Evolutionary conservation across 2,113 vertebrate species (phyloP).

Genomic region (Nothobranchius kuhntae): DNA sequence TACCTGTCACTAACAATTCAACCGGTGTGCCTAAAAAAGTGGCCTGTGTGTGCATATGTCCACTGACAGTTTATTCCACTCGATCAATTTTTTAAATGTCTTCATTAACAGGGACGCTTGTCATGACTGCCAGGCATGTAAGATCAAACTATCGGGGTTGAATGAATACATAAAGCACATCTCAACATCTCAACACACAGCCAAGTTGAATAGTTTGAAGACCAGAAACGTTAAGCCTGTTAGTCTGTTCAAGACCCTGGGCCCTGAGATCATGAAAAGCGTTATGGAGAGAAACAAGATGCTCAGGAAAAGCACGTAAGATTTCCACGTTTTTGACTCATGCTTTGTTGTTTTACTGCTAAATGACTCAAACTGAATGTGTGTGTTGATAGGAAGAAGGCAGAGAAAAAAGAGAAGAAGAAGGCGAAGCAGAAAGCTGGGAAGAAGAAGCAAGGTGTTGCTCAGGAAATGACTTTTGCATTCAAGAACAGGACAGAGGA

Average conservation of each 20-base stretch:
- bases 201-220: slow-evolving; percentile 73
- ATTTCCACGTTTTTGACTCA: neutral
- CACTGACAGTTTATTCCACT: no score
- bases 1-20: slow-evolving; percentile 1
- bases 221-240: slow-evolving; percentile 66
- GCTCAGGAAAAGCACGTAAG: slow-evolving; percentile 2
- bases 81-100: neutral
- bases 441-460: neutral
- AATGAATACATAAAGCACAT: slow-evolving; percentile 86
- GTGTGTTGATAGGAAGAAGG: slow-evolving; percentile 38
- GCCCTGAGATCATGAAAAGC: fast-evolving
- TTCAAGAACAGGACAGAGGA: neutral
- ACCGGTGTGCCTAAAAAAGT: no score
- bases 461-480: neutral
- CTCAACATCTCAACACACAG: slow-evolving; percentile 83
- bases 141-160: slow-evolving; percentile 79
- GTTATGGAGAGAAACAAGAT: slow-evolving; percentile 44
- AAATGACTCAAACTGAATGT: neutral
- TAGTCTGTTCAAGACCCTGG: slow-evolving; percentile 15
- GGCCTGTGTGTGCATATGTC: no score
- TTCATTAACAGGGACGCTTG: slow-evolving; percentile 76
- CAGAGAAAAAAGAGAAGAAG: slow-evolving; percentile 15
- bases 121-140: slow-evolving; percentile 89
- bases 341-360: neutral
- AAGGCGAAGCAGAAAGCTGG: slow-evolving; percentile 13